Evolutionary conservation across 2,113 vertebrate genomes (phyloP).

Genomic region (Ariopsis seemanni): DNA sequence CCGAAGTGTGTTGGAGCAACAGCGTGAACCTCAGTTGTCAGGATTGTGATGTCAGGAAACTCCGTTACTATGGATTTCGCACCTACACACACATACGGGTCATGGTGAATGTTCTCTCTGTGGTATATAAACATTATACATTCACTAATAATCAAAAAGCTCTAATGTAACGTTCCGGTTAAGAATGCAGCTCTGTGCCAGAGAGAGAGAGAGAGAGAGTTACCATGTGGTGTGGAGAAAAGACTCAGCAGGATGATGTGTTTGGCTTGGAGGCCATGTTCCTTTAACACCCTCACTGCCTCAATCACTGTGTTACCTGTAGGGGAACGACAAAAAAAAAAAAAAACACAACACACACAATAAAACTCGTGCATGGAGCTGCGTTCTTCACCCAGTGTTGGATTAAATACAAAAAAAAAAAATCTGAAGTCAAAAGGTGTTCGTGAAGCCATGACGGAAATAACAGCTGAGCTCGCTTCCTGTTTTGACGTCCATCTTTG

Average conservation of each 20-base stretch:
- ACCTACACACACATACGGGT: slow-evolving; percentile 66
- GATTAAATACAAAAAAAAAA: no score
- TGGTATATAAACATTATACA: neutral
- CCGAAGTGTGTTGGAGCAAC: slow-evolving; percentile 87
- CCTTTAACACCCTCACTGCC: slow-evolving; percentile 83
- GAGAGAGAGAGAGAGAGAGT: no score
- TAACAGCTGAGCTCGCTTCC: no score
- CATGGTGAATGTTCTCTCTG: no score
- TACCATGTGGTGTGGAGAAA: slow-evolving; percentile 84
- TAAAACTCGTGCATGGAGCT: no score
- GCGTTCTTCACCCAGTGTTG: no score
- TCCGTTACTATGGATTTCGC: slow-evolving; percentile 87
- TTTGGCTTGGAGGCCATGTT: slow-evolving; percentile 83
- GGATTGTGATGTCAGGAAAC: slow-evolving; percentile 88
- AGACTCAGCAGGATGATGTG: slow-evolving; percentile 86
- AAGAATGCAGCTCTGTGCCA: no score
- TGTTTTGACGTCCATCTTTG: no score
- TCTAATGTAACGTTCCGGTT: no score
- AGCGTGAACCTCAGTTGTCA: slow-evolving; percentile 87
- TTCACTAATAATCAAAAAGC: neutral
- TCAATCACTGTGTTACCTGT: slow-evolving; percentile 88
- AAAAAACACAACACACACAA: neutral
- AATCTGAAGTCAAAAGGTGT: no score
- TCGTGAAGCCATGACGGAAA: no score
- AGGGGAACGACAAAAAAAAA: neutral